Evolutionary conservation across 2,113 vertebrate species (phyloP), one percentile per base, ranked within the genome.

Genomic region (Guaruba guarouba): DNA sequence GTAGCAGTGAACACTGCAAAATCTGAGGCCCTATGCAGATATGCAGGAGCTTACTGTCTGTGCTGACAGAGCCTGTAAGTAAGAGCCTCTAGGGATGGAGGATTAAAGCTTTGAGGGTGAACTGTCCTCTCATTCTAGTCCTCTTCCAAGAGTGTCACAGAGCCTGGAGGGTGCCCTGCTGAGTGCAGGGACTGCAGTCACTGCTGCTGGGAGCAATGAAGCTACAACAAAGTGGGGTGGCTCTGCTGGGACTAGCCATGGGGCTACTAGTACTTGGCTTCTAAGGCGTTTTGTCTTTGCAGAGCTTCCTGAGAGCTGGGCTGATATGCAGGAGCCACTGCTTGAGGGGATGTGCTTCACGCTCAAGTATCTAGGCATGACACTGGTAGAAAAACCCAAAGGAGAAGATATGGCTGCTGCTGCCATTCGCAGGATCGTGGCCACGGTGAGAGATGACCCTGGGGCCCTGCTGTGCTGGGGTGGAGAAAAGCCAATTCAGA

Each of bases 281-380:
- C 68, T 73, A 9, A 74, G 57, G 27, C 5, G 1, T 86, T 93
- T 85, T 95, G 69, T 93, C 75, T 92, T 66, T 85, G 41, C 97
- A 99, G 99, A 99, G 94, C 98, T 99, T 64, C 98, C 99, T 1
- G 99, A 99, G 97, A 98, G 97, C 97, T 99, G 98, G 98, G 98
- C 98, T 0, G 99, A 99, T 87, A 98, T 98, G 67, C 98, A 99
- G 84, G 99, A 99, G 95, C 98, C 98, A 0, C 97, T 99, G 66
- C 96, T 99, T 86, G 99, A 99, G 82, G 99, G 99, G n/a, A 98
- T 99, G 98, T 98, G 98, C 78, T 99, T 99, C 95, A 98, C 98
- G 1, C 97, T 99, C 37, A 99, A 99, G 88, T 99, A 99, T 88
- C 96, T 99, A 76, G 99, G 99, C 43, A 99, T 99, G 98, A 99